These are phyloP conservation scores for Polylopha cassiicola DNA, from an alignment of 2,888 invertebrate species.

Conservation along the genomic window DNA sequence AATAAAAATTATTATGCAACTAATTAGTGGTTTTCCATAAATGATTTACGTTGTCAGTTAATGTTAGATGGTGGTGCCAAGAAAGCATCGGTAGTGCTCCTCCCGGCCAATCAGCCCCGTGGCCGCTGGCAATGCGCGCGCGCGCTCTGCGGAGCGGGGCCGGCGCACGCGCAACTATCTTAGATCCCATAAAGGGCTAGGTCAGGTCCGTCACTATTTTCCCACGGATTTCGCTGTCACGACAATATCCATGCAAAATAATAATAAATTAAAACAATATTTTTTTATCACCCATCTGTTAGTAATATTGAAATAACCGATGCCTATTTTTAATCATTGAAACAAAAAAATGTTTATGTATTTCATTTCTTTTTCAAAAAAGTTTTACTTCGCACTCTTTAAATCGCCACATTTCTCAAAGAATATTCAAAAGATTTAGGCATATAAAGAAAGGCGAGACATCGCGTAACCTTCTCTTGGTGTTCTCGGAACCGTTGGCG, in stretches of 20 bases:
- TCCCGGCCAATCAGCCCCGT: slow-evolving; percentile 38
- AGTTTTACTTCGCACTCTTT: no score
- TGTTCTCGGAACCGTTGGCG: slow-evolving; percentile 73
- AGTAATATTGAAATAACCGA: no score
- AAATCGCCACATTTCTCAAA: slow-evolving; percentile 30
- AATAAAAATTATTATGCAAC: no score
- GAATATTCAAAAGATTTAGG: slow-evolving; percentile 68
- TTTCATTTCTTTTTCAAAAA: no score
- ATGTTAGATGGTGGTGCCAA: slow-evolving; percentile 34
- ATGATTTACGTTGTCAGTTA: not conserved
- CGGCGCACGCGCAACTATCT: not conserved
- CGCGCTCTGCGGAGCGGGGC: slow-evolving; percentile 6
- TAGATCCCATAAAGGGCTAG: slow-evolving; percentile 14
- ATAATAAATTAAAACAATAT: no score
- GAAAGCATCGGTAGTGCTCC: slow-evolving; percentile 41
- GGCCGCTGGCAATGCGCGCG: slow-evolving; percentile 29
- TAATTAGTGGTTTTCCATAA: not conserved
- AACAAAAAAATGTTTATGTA: no score
- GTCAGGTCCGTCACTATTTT: slow-evolving; percentile 7
- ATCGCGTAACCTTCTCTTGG: slow-evolving; percentile 72
- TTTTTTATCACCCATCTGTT: no score
- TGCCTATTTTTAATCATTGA: no score
- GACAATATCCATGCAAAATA: slow-evolving; percentile 3
- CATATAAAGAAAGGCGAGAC: slow-evolving; percentile 72
- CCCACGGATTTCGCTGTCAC: slow-evolving; percentile 9